Percentiles rank a stretch among this genome's conserved stretches.
Evolutionary conservation across 2,113 vertebrate species (phyloP).

Genomic region (Pantherophis guttatus): DNA sequence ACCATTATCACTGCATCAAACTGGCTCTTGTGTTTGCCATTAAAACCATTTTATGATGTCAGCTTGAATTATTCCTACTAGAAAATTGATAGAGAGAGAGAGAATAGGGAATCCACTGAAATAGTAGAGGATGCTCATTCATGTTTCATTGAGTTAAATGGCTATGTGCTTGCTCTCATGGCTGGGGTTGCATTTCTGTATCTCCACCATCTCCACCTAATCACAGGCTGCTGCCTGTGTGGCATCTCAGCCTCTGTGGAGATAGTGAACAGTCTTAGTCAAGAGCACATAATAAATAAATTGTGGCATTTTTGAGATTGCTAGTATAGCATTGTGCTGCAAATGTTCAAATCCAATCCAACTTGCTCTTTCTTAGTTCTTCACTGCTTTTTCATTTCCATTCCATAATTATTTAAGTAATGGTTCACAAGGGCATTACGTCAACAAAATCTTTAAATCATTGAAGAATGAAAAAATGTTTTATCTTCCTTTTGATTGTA

Average conservation of each 20-base stretch:
- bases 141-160: neutral
- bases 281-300: neutral
- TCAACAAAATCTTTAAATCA: slow-evolving; percentile 24
- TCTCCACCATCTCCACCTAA: neutral
- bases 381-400: neutral
- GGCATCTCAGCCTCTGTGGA: neutral
- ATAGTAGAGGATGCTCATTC: neutral
- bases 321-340: neutral
- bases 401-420: slow-evolving; percentile 34
- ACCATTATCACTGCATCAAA: neutral
- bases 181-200: neutral
- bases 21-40: neutral
- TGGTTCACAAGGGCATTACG: slow-evolving; percentile 35
- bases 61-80: neutral
- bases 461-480: slow-evolving; percentile 41
- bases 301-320: neutral
- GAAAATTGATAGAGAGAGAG: neutral
- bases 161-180: neutral
- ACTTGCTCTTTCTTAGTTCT: neutral
- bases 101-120: neutral
- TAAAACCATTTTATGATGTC: neutral
- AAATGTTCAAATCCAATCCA: neutral
- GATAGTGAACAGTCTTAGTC: neutral
- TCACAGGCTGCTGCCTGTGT: neutral
- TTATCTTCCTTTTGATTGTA: slow-evolving; percentile 45